These are phyloP conservation scores for Pipistrellus kuhlii DNA, from an alignment of 2,797 vertebrate genomes.

Conservation along the genomic window DNA sequence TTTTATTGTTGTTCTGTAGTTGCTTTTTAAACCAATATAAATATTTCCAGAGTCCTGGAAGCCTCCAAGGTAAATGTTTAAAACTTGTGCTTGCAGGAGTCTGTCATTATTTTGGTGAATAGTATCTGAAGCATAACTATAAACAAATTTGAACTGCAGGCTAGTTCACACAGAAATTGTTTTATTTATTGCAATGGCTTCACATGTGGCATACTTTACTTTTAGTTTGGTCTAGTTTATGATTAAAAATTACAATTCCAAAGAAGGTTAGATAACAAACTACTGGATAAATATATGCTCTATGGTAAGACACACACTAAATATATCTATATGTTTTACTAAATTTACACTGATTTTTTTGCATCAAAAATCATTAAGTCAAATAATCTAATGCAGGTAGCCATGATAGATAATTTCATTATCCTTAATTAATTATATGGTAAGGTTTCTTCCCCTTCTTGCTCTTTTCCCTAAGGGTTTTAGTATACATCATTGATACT, in stretches of 20 bases:
- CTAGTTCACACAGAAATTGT: slow-evolving; percentile 45
- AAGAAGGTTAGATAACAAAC: slow-evolving; percentile 22
- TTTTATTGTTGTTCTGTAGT: not conserved
- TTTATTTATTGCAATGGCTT: slow-evolving; percentile 51
- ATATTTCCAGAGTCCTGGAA: slow-evolving; percentile 43
- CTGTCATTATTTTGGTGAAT: slow-evolving; percentile 60
- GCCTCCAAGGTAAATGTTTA: slow-evolving; percentile 61
- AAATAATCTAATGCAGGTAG: slow-evolving; percentile 45
- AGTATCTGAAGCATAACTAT: slow-evolving; percentile 51
- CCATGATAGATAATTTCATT: not conserved
- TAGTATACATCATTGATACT: not conserved
- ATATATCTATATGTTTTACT: not conserved
- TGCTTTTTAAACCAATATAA: slow-evolving; percentile 53
- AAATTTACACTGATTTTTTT: slow-evolving; percentile 3
- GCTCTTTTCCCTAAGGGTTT: not conserved
- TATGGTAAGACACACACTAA: not conserved
- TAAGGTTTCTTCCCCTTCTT: slow-evolving; percentile 44
- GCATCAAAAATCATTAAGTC: not conserved
- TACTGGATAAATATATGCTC: not conserved
- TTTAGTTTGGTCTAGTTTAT: slow-evolving; percentile 54
- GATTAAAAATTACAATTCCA: slow-evolving; percentile 14
- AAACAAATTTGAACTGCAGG: slow-evolving; percentile 67
- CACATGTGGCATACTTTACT: not conserved
- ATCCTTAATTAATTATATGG: slow-evolving; percentile 20
- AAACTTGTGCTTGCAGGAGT: slow-evolving; percentile 57